Percentiles rank a stretch among this genome's conserved stretches.
phyloP scores from a whole-genome alignment of 2,888 invertebrate genomes.

The Caenorhabditis angaria region DNA sequence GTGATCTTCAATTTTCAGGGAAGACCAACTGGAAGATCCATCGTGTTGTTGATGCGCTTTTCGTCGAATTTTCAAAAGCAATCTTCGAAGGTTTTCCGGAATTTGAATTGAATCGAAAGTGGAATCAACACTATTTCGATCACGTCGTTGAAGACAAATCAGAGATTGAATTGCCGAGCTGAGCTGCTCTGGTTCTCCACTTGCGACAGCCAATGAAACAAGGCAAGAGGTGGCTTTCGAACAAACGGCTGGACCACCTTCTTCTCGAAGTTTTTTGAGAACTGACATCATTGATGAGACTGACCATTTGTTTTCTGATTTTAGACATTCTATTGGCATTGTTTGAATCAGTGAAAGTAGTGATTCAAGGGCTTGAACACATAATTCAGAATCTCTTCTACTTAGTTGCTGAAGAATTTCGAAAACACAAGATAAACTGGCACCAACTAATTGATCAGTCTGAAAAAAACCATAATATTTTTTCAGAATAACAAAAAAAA shows the following conservation, averaged over 20 bases:
- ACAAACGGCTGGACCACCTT: constrained; percentile 77
- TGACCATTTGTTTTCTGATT: constrained; percentile 83
- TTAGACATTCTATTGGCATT: constrained; percentile 85
- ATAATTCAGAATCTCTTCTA: constrained; percentile 83
- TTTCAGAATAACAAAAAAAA: background rate
- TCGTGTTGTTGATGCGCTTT: constrained; percentile 33
- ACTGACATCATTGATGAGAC: constrained; percentile 83
- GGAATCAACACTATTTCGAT: constrained; percentile 44
- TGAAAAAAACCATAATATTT: constrained; percentile 20
- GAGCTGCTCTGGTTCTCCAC: constrained; percentile 79
- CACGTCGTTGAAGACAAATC: constrained; percentile 38
- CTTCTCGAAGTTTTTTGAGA: constrained; percentile 76
- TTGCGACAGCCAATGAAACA: constrained; percentile 88
- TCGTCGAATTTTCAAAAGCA: constrained; percentile 59
- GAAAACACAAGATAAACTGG: constrained; percentile 81
- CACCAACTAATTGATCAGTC: constrained; percentile 72
- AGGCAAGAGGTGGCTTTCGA: constrained; percentile 90
- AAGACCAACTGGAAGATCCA: constrained; percentile 39
- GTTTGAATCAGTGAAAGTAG: constrained; percentile 78
- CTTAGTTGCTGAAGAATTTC: constrained; percentile 89
- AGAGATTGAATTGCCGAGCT: constrained; percentile 53
- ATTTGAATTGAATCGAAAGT: constrained; percentile 52
- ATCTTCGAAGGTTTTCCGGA: constrained; percentile 61
- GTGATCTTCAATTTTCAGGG: constrained; percentile 43
- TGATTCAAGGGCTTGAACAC: constrained; percentile 85